Evolutionary conservation across 1,140 invertebrate genomes (phyloP), one percentile per base, ranked within the genome.

Genomic region (Cardiocondyla obscurior): DNA sequence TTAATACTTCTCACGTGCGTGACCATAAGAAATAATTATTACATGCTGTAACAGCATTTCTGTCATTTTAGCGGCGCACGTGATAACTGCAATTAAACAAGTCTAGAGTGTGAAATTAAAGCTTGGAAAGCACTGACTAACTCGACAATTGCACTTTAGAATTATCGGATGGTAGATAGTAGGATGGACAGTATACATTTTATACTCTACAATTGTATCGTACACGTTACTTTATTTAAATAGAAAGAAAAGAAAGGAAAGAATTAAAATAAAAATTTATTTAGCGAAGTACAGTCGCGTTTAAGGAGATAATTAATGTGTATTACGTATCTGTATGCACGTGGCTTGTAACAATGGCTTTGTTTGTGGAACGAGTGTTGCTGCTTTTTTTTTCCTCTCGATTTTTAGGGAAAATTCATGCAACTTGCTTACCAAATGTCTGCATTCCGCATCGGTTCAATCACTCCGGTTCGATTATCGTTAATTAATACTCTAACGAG

Each of bases 401-500:
- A 46, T 81, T 88, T 36, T 36, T 51, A 46, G 22, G 46, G 73
- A 28, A 88, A 87, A 77, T 8, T 72, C 55, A 19, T 42, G 16
- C 36, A 28, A 16, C 28, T 58, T 62, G 28, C 25, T 46, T 8
- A 39, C 69, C 69, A 53, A 88, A 85, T 85, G 88, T 88, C 77
- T 42, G 53, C 76, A 67, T 88, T 88, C 72, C 79, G 83, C 87
- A 46, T 87, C 85, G 70, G 67, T 88, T 46, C 64, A 88, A 69
- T 49, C 67, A n/a, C 60, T 14, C 42, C 53, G 77, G 53, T 82
- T 88, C 84, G 85, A 84, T 88, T 88, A 87, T 84, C 58, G 58
- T 73, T 88, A 88, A 88, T 88, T 88, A 88, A 88, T 67, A 77
- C 77, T 82, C 65, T 88, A 88, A 88, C 77, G 87, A 88, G 83